Percentiles rank a stretch among this genome's conserved stretches.
phyloP scores from a whole-genome alignment of 2,888 invertebrate genomes.

The Ochropleura leucogaster region DNA sequence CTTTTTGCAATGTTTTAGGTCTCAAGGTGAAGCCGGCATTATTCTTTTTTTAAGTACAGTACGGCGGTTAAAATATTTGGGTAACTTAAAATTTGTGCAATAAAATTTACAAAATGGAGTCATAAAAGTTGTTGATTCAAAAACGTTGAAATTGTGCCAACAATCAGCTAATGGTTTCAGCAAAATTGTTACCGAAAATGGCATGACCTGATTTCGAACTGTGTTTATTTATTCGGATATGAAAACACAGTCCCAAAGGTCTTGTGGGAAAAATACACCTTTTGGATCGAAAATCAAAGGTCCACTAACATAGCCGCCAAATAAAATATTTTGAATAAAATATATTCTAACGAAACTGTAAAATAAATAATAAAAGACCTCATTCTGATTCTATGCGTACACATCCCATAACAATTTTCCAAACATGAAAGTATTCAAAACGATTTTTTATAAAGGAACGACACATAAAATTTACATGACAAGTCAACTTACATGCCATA shows the following conservation, averaged over 20 bases:
- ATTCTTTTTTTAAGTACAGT: constrained; percentile 71
- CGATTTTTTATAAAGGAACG: constrained; percentile 73
- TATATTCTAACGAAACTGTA: constrained; percentile 29
- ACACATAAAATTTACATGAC: constrained; percentile 83
- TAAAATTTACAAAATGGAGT: constrained; percentile 69
- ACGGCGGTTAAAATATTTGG: constrained; percentile 66
- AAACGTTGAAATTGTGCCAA: constrained; percentile 73
- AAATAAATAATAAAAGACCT: constrained; percentile 65
- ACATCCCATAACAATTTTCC: constrained; percentile 73
- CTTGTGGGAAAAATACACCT: background rate
- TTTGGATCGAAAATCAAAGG: background rate
- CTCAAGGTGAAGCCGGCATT: constrained; percentile 82
- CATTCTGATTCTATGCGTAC: constrained; percentile 73
- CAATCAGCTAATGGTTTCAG: constrained; percentile 70
- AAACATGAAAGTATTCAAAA: constrained; percentile 71
- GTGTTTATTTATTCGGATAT: constrained; percentile 32
- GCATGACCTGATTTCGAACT: constrained; percentile 55
- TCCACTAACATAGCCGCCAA: background rate
- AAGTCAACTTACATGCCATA: constrained; percentile 79
- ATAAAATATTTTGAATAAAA: constrained; percentile 23
- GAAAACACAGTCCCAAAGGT: constrained; percentile 17
- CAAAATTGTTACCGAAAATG: constrained; percentile 65
- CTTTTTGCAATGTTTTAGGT: constrained; percentile 83
- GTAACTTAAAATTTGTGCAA: constrained; percentile 67
- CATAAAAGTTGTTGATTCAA: constrained; percentile 67